These are phyloP conservation scores for Ictidomys tridecemlineatus DNA, from an alignment of 2,113 vertebrate species.

Conservation along the genomic window DNA sequence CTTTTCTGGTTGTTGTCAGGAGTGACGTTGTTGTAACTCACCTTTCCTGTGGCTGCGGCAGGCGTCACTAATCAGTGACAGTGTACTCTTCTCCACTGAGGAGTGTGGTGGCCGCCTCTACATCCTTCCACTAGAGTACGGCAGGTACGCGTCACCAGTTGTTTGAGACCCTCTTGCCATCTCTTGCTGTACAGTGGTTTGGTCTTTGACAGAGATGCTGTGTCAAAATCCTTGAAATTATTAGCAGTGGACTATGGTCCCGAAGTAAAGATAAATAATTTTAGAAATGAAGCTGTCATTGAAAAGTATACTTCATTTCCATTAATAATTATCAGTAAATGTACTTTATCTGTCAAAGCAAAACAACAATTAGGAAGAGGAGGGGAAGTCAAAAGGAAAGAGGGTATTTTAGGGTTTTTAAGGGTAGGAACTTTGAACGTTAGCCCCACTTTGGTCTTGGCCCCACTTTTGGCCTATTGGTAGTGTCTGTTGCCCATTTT, in stretches of 20 bases:
- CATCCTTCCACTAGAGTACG: background rate
- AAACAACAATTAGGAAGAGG: background rate
- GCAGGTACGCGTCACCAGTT: background rate
- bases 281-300: background rate
- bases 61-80: background rate
- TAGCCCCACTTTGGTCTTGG: background rate
- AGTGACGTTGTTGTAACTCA: background rate
- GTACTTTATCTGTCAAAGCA: background rate
- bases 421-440: background rate
- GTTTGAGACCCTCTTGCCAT: background rate
- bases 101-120: background rate
- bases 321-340: background rate
- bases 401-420: background rate
- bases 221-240: background rate
- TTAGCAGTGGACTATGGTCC: background rate
- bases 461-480: background rate
- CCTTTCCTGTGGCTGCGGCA: background rate
- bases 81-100: background rate
- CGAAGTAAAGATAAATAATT: background rate
- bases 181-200: background rate
- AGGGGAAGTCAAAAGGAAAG: background rate
- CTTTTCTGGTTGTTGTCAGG: background rate
- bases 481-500: background rate
- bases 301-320: background rate
- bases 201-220: background rate